Evolutionary conservation across 1,140 invertebrate species (phyloP).

Genomic region (Drosophila pandora): DNA sequence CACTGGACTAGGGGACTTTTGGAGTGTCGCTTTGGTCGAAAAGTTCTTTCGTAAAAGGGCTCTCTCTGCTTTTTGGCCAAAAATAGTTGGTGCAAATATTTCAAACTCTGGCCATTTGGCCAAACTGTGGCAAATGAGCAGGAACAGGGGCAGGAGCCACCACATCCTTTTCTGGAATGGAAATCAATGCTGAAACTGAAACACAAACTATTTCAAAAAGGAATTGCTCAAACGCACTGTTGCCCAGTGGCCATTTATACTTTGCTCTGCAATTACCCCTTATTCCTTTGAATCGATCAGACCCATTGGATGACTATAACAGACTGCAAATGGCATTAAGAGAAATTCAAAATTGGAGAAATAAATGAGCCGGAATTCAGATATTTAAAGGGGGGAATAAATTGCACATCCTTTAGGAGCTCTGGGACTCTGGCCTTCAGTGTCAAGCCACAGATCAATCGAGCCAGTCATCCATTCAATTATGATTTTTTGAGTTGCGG

Average conservation of each 20-base stretch:
- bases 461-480: not conserved
- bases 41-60: conserved; percentile 12
- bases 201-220: conserved; percentile 17
- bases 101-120: conserved; percentile 3
- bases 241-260: conserved; percentile 9
- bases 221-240: conserved; percentile 47
- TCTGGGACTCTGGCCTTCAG: not conserved
- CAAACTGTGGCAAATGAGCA: conserved; percentile 28
- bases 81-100: conserved; percentile 37
- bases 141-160: not conserved
- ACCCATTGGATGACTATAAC: no score
- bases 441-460: not conserved
- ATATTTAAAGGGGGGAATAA: no score
- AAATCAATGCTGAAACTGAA: not conserved
- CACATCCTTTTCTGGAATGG: not conserved
- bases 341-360: no score
- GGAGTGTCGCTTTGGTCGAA: not conserved
- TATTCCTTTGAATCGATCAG: conserved; percentile 10
- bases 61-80: not conserved
- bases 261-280: not conserved
- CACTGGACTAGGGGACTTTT: not conserved
- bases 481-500: not conserved
- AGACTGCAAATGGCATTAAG: no score
- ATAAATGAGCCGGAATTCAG: no score
- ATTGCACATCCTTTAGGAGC: no score